Base-by-base conservation (phyloP, 1,140 invertebrate species). In the Dreissena polymorpha region DNA sequence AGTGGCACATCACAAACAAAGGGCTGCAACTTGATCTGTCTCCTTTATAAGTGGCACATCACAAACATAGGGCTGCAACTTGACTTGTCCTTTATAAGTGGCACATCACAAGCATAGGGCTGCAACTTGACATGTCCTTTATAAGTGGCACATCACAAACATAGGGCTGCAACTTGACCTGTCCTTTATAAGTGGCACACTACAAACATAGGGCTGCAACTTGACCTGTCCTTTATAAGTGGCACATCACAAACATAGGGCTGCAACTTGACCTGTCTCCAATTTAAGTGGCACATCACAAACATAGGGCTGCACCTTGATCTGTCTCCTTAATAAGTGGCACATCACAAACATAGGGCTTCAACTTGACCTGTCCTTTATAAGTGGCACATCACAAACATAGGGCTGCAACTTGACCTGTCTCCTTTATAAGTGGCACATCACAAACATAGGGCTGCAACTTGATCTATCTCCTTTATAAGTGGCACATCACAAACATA, bases 1-100 rank as follows among this genome's bases (percentile, higher is more conserved):
- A 95, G 94, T 94, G 29, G 0, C n/a, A 25, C 3, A 5, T 63
- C 23, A 49, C 14, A 27, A 25, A 68, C 65, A 21, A 5, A 63
- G 18, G 2, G 39, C 39, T 39, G 39, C 39, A 39, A 39, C 8
- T 39, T 39, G 39, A 39, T 2, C 39, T 39, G 39, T 39, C 8
- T n/a, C n/a, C 39, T 39, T 39, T n/a, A n/a, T 97, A 94, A 95
- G 94, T 94, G 29, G 0, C n/a, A 25, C 3, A 5, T 63, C 23
- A 49, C 14, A 27, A 25, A 68, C 65, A 21, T 63, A 63, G 18
- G 2, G 39, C 39, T 39, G 39, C 39, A 39, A 39, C 8, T 39
- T 39, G 39, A 39, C 3, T 8, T 39, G 39, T 39, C 8, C 39
- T 39, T 39, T n/a, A n/a, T 97, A 94, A 95, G 94, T 94, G 29